These are phyloP conservation scores for Rhabditoides inermis DNA, from an alignment of 2,888 invertebrate genomes.

Conservation along the genomic window DNA sequence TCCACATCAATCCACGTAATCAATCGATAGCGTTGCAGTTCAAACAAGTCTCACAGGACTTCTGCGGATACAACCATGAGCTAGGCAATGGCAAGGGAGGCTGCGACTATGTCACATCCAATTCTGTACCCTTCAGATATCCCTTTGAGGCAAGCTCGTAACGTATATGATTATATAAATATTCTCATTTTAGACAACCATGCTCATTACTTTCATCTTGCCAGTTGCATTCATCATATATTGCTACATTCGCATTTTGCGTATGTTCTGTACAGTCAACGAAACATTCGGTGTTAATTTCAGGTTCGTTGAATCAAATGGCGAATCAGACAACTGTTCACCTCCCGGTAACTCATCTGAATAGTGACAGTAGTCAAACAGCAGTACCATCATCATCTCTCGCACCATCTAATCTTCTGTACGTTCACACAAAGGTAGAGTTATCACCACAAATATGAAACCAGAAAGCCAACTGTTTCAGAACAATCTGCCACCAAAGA, in stretches of 20 bases:
- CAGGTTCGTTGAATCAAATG: slow-evolving; percentile 27
- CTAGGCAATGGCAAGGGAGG: slow-evolving; percentile 25
- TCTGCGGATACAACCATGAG: slow-evolving; percentile 41
- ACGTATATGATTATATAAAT: neutral
- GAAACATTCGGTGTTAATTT: no score
- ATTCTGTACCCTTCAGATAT: slow-evolving; percentile 18
- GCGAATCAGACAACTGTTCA: slow-evolving; percentile 27
- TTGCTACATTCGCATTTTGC: slow-evolving; percentile 45
- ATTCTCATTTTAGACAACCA: slow-evolving; percentile 28
- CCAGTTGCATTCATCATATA: slow-evolving; percentile 45
- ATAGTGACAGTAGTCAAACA: slow-evolving; percentile 20
- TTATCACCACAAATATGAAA: no score
- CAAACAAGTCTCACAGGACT: slow-evolving; percentile 40
- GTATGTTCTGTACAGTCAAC: no score
- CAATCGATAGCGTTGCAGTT: slow-evolving; percentile 29
- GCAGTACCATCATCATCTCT: neutral
- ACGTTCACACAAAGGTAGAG: slow-evolving; percentile 32
- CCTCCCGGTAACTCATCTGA: slow-evolving; percentile 25
- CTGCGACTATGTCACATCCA: slow-evolving; percentile 39
- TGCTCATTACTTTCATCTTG: slow-evolving; percentile 44
- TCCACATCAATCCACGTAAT: no score
- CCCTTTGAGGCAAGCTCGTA: slow-evolving; percentile 17
- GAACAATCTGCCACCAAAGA: slow-evolving; percentile 31
- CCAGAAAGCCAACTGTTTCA: no score
- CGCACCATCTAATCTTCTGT: neutral